A percentile compares a stretch with the other conserved stretches of the same genome.
These are phyloP conservation scores for Tenthredo scrophulariae DNA, from an alignment of 2,888 invertebrate species.

Conservation along the genomic window DNA sequence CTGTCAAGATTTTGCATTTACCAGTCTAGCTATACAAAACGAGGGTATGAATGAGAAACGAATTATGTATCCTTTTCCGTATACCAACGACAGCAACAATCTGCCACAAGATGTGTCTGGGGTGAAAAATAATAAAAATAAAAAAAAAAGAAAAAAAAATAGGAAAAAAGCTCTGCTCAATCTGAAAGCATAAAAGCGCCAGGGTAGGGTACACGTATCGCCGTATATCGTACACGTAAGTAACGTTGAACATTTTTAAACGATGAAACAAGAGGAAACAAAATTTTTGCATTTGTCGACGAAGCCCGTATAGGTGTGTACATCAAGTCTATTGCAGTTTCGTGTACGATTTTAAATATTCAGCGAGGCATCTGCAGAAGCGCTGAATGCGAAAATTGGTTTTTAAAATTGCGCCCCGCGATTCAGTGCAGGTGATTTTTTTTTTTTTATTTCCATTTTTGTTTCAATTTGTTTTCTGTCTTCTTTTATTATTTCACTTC, in stretches of 20 bases:
- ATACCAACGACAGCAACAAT: slow-evolving; percentile 21
- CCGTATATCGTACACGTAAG: neutral
- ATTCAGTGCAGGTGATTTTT: neutral
- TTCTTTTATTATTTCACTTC: neutral
- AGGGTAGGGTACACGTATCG: neutral
- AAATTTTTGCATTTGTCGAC: neutral
- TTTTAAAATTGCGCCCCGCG: slow-evolving; percentile 13
- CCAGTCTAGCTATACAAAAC: slow-evolving; percentile 34
- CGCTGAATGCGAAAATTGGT: slow-evolving; percentile 38
- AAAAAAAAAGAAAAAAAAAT: neutral
- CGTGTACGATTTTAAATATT: slow-evolving; percentile 39
- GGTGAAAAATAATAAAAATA: neutral
- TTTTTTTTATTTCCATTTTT: neutral
- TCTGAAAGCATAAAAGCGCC: neutral
- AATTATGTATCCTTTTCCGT: slow-evolving; percentile 6
- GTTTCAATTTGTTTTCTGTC: neutral
- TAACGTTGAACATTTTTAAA: neutral
- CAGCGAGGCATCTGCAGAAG: slow-evolving; percentile 19
- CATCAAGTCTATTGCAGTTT: slow-evolving; percentile 12
- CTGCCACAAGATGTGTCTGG: slow-evolving; percentile 37
- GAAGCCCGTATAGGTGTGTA: neutral
- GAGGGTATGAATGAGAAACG: slow-evolving; percentile 20
- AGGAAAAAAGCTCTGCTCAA: neutral
- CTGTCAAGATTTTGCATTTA: slow-evolving; percentile 21
- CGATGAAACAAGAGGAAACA: neutral